phyloP scores from a whole-genome alignment of 2,888 invertebrate species.

The Fragum whitleyi region DNA sequence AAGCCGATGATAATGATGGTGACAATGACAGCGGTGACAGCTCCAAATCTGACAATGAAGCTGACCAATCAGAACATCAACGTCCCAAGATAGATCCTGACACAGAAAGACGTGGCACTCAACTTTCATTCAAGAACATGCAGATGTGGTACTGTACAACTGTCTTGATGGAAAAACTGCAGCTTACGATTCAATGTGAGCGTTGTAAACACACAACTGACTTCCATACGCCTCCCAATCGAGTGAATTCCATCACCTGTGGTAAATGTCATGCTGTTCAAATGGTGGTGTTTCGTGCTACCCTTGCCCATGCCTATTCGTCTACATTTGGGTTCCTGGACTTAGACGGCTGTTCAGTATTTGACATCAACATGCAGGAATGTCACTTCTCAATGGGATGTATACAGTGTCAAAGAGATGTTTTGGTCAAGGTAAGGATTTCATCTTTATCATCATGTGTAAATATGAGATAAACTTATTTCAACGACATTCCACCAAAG shows the following conservation, averaged over 20 bases:
- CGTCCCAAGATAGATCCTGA: conserved; percentile 47
- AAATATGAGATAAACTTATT: too few relatives aligned
- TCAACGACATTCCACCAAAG: too few relatives aligned
- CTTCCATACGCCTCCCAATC: conserved; percentile 74
- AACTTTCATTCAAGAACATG: conserved; percentile 80
- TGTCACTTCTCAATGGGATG: conserved; percentile 82
- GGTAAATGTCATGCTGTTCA: conserved; percentile 79
- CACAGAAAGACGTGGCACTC: conserved; percentile 81
- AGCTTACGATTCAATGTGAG: conserved; percentile 79
- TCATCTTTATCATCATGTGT: background rate
- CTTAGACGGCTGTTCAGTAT: conserved; percentile 81
- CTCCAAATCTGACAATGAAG: conserved; percentile 38
- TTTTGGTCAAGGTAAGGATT: conserved; percentile 77
- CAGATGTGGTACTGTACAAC: conserved; percentile 81
- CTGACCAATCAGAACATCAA: conserved; percentile 20
- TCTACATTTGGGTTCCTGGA: conserved; percentile 84
- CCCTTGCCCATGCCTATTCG: conserved; percentile 81
- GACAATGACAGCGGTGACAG: background rate
- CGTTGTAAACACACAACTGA: conserved; percentile 80
- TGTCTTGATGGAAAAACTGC: conserved; percentile 77
- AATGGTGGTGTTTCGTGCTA: conserved; percentile 79
- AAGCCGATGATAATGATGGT: conserved; percentile 20
- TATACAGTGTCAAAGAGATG: conserved; percentile 83
- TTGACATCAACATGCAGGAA: conserved; percentile 84
- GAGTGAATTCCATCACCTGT: conserved; percentile 78